phyloP scores from a whole-genome alignment of 2,113 vertebrate species.

The Erinaceus europaeus region DNA sequence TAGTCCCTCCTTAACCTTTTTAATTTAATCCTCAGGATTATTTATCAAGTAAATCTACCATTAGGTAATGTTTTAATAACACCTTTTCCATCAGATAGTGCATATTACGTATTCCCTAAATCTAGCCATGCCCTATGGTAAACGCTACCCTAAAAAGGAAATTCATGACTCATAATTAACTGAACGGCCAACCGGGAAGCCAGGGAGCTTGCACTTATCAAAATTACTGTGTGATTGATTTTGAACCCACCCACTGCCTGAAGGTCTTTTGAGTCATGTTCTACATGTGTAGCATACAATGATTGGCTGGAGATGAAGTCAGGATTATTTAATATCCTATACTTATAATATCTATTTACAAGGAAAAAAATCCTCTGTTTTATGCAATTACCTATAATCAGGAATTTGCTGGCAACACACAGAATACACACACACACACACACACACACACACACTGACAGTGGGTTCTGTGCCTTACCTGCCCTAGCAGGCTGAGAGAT shows the following conservation, averaged over 20 bases:
- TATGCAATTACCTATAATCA: slow-evolving; percentile 46
- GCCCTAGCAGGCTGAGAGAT: not conserved
- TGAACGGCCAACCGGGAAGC: slow-evolving; percentile 51
- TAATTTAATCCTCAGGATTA: slow-evolving; percentile 59
- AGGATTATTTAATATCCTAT: slow-evolving; percentile 59
- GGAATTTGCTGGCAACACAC: slow-evolving; percentile 48
- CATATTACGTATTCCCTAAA: slow-evolving; percentile 44
- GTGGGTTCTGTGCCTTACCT: not conserved
- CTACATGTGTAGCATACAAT: slow-evolving; percentile 14
- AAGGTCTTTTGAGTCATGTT: slow-evolving; percentile 61
- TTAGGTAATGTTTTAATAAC: slow-evolving; percentile 74
- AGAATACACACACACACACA: not conserved
- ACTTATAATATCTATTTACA: slow-evolving; percentile 60
- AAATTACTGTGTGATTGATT: slow-evolving; percentile 67
- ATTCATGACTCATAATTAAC: slow-evolving; percentile 55
- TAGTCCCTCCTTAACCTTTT: slow-evolving; percentile 1
- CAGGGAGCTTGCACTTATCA: slow-evolving; percentile 46
- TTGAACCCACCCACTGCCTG: slow-evolving; percentile 54
- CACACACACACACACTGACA: not conserved
- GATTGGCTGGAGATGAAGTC: slow-evolving; percentile 56
- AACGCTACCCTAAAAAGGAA: slow-evolving; percentile 69
- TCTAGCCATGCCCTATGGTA: slow-evolving; percentile 44
- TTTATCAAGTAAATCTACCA: slow-evolving; percentile 69
- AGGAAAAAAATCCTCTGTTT: slow-evolving; percentile 40
- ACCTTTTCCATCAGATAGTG: slow-evolving; percentile 68